A percentile compares a stretch with the other conserved stretches of the same genome.
Evolutionary conservation across 2,797 vertebrate species (phyloP).

Genomic region (Coccyzus lansbergi): DNA sequence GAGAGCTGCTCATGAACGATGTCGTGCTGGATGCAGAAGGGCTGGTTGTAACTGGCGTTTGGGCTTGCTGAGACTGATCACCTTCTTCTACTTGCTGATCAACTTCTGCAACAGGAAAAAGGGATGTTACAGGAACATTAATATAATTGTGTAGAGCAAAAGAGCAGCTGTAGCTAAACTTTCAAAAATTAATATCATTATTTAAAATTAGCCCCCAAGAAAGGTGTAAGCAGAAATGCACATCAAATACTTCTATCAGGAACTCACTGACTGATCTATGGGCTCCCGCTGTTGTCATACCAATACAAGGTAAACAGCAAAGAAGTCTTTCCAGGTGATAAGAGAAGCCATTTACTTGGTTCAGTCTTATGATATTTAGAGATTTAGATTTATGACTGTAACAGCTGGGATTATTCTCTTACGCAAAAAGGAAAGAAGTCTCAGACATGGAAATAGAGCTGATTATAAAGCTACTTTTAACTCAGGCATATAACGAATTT

Average conservation of each 20-base stretch:
- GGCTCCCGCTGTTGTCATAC: neutral
- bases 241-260: neutral
- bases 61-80: conserved; percentile 88
- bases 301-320: accelerated
- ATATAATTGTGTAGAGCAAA: neutral
- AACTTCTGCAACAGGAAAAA: conserved; percentile 67
- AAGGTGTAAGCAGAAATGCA: neutral
- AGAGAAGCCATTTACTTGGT: neutral
- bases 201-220: neutral
- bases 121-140: neutral
- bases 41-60: conserved; percentile 96
- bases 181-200: neutral
- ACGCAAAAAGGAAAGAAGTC: neutral
- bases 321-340: neutral
- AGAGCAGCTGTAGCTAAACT: neutral
- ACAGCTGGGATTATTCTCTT: neutral
- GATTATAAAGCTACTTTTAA: neutral
- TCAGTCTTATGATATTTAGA: neutral
- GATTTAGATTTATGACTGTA: neutral
- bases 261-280: neutral
- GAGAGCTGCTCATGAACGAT: conserved; percentile 98
- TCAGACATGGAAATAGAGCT: neutral
- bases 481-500: neutral
- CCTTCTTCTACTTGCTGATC: conserved; percentile 89
- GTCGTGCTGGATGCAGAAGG: conserved; percentile 98